phyloP scores from a whole-genome alignment of 2,797 vertebrate genomes.

The Agapornis canus region DNA sequence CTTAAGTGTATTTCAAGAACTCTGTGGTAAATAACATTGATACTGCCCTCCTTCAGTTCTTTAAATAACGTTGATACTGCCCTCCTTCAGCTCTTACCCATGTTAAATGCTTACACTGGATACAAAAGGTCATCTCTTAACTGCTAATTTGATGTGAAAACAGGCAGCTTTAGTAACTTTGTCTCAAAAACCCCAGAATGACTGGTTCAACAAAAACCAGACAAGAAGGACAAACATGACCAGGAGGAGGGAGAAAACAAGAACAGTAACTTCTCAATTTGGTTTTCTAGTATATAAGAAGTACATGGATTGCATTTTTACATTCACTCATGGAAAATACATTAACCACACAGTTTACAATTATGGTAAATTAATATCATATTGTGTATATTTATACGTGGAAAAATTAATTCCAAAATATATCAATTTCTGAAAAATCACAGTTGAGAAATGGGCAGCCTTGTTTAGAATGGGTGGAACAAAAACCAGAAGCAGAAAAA shows the following conservation, averaged over 20 bases:
- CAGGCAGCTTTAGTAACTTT: not conserved
- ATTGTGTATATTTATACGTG: not conserved
- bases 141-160: not conserved
- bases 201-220: not conserved
- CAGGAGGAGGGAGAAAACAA: not conserved
- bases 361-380: not conserved
- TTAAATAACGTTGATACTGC: not conserved
- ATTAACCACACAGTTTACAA: not conserved
- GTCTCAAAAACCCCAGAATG: not conserved
- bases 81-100: not conserved
- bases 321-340: not conserved
- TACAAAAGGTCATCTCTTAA: not conserved
- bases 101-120: not conserved
- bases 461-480: not conserved
- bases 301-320: not conserved
- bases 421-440: not conserved
- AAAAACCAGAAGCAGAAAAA: constrained; percentile 4
- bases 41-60: not conserved
- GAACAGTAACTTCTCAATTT: not conserved
- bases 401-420: not conserved
- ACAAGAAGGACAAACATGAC: not conserved
- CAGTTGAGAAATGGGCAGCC: not conserved
- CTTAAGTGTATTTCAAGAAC: not conserved
- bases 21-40: not conserved
- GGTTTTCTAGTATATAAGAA: not conserved